Evolutionary conservation across 2,797 vertebrate species (phyloP).

Genomic region (Glyptemys insculpta): DNA sequence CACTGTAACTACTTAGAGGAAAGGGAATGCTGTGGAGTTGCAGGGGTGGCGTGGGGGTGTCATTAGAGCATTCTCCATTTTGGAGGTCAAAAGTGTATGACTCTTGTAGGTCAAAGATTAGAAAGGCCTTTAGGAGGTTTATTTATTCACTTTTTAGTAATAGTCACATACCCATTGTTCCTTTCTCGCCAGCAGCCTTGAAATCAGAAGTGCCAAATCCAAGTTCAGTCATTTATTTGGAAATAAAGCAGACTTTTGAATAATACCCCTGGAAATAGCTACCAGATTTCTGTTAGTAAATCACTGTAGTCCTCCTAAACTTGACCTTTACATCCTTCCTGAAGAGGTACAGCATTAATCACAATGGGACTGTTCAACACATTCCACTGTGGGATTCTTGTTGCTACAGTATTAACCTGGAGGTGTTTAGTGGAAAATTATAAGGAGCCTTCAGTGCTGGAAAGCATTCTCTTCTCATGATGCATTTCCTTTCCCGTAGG

Average conservation of each 20-base stretch:
- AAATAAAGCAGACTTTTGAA: conserved; percentile 68
- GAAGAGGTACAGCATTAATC: conserved; percentile 58
- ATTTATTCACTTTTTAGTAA: conserved; percentile 40
- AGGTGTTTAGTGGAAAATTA: conserved; percentile 70
- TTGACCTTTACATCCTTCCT: conserved; percentile 72
- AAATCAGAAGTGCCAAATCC: conserved; percentile 56
- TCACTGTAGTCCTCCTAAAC: conserved; percentile 62
- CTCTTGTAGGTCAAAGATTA: neutral
- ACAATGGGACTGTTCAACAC: conserved; percentile 61
- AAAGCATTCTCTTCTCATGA: conserved; percentile 66
- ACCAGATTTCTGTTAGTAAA: conserved; percentile 70
- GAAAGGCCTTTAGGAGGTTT: conserved; percentile 14
- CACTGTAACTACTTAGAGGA: conserved; percentile 27
- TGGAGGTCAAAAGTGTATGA: conserved; percentile 3
- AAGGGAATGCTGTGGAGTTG: neutral
- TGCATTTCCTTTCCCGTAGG: conserved; percentile 69
- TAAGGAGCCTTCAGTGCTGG: conserved; percentile 55
- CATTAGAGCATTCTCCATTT: conserved; percentile 30
- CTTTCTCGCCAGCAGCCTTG: conserved; percentile 6
- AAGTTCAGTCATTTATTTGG: conserved; percentile 57
- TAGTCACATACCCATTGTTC: conserved; percentile 24
- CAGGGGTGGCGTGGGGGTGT: neutral
- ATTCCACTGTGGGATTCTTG: conserved; percentile 61
- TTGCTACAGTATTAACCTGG: conserved; percentile 71
- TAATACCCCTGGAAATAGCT: conserved; percentile 69